Percentiles rank a stretch among this genome's conserved stretches.
Evolutionary conservation across 2,797 vertebrate genomes (phyloP).

Genomic region (Rhinichthys osculus): DNA sequence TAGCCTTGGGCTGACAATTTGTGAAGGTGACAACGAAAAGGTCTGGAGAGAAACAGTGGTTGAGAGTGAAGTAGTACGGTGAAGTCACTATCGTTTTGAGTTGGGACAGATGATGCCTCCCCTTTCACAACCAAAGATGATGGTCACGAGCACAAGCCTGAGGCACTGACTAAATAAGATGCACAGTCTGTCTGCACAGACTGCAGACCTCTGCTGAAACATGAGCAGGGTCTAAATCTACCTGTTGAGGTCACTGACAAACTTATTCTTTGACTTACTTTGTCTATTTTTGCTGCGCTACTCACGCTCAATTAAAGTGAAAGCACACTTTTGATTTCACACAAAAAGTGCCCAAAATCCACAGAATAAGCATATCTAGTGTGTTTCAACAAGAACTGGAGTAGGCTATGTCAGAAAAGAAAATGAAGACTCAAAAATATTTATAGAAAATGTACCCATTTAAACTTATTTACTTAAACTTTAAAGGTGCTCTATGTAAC

Average conservation of each 20-base stretch:
- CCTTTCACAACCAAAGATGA: constrained; percentile 23
- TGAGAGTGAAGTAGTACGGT: constrained; percentile 39
- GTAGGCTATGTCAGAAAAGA: too few relatives aligned
- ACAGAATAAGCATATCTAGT: too few relatives aligned
- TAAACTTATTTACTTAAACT: too few relatives aligned
- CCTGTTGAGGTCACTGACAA: constrained; percentile 32
- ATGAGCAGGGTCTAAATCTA: constrained; percentile 13
- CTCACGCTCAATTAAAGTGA: too few relatives aligned
- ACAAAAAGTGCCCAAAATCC: too few relatives aligned
- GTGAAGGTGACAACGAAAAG: constrained; percentile 8
- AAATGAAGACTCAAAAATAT: too few relatives aligned
- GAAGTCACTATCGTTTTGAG: constrained; percentile 41
- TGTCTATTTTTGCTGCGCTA: too few relatives aligned
- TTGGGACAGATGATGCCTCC: constrained; percentile 37
- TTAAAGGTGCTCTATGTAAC: too few relatives aligned
- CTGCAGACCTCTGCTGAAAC: not conserved
- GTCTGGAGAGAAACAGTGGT: not conserved
- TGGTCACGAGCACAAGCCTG: constrained; percentile 8
- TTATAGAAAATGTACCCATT: too few relatives aligned
- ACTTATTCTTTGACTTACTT: not conserved
- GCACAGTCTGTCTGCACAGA: not conserved
- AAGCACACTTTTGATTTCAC: too few relatives aligned
- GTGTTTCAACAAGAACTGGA: too few relatives aligned
- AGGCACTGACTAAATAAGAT: not conserved
- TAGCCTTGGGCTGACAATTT: not conserved